Percentiles rank a stretch among this genome's conserved stretches.
Evolutionary conservation across 2,888 invertebrate genomes (phyloP).

Genomic region (Colostygia pectinataria): DNA sequence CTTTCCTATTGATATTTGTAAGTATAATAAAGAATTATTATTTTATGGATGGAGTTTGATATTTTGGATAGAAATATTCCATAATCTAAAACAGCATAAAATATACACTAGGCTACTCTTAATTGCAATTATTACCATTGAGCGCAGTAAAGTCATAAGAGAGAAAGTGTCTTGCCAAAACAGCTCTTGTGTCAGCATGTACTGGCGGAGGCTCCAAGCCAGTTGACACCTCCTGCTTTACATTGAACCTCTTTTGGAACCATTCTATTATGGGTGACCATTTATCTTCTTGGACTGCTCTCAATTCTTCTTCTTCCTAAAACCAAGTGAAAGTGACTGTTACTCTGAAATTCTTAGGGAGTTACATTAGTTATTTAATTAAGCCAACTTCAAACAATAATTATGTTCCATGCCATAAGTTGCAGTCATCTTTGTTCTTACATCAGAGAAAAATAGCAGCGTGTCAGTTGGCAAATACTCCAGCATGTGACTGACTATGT

Average conservation of each 20-base stretch:
- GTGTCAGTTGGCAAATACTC: slow-evolving; percentile 93
- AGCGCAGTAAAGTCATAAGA: slow-evolving; percentile 92
- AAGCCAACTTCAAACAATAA: too few relatives aligned
- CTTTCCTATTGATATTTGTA: too few relatives aligned
- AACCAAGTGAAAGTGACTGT: slow-evolving; percentile 30
- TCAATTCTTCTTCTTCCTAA: slow-evolving; percentile 90
- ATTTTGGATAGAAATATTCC: too few relatives aligned
- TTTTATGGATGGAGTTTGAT: too few relatives aligned
- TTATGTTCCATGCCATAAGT: too few relatives aligned
- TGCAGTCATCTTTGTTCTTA: too few relatives aligned
- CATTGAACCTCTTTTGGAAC: slow-evolving; percentile 92
- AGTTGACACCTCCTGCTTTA: slow-evolving; percentile 87
- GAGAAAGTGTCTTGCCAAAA: slow-evolving; percentile 88
- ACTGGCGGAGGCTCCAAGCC: slow-evolving; percentile 88
- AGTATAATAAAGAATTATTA: too few relatives aligned
- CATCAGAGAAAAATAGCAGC: slow-evolving; percentile 88
- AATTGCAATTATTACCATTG: slow-evolving; percentile 91
- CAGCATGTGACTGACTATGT: slow-evolving; percentile 89
- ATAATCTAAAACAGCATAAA: too few relatives aligned
- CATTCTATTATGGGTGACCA: slow-evolving; percentile 96
- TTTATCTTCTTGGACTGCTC: slow-evolving; percentile 88
- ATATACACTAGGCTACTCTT: too few relatives aligned
- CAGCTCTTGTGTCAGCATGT: slow-evolving; percentile 85
- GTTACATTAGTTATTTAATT: too few relatives aligned
- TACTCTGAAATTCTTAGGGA: too few relatives aligned